These are phyloP conservation scores for Aethes cnicana DNA, from an alignment of 2,888 invertebrate genomes.

Conservation along the genomic window DNA sequence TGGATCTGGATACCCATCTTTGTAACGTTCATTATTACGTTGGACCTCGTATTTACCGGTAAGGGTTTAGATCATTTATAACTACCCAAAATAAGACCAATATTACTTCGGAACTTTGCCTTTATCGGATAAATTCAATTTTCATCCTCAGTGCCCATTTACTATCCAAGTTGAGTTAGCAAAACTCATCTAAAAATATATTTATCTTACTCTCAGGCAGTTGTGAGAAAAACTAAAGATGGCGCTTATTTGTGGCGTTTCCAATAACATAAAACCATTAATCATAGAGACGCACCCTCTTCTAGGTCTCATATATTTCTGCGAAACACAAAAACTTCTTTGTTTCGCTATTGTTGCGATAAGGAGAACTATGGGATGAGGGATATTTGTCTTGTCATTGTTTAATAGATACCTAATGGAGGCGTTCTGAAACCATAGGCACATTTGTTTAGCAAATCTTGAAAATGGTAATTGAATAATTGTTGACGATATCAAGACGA, in stretches of 20 bases:
- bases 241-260: slow-evolving; percentile 25
- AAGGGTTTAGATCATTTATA: slow-evolving; percentile 33
- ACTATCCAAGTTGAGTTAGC: too few species aligned
- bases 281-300: slow-evolving; percentile 30
- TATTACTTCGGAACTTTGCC: background rate
- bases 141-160: too few species aligned
- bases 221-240: slow-evolving; percentile 30
- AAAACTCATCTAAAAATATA: slow-evolving; percentile 11
- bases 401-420: too few species aligned
- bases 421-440: too few species aligned
- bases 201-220: slow-evolving; percentile 14
- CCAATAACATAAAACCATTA: slow-evolving; percentile 30
- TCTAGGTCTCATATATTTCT: slow-evolving; percentile 29
- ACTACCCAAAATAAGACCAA: too few species aligned
- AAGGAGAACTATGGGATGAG: slow-evolving; percentile 11
- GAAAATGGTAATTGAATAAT: too few species aligned
- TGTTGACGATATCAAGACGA: too few species aligned
- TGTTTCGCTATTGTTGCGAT: slow-evolving; percentile 17
- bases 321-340: slow-evolving; percentile 24
- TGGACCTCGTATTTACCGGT: slow-evolving; percentile 81
- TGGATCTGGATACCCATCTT: slow-evolving; percentile 71
- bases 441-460: too few species aligned
- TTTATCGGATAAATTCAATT: too few species aligned
- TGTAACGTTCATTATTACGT: slow-evolving; percentile 67
- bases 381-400: background rate